Conservation (phyloP, 2,797 vertebrate species). For the Clamator glandarius region DNA sequence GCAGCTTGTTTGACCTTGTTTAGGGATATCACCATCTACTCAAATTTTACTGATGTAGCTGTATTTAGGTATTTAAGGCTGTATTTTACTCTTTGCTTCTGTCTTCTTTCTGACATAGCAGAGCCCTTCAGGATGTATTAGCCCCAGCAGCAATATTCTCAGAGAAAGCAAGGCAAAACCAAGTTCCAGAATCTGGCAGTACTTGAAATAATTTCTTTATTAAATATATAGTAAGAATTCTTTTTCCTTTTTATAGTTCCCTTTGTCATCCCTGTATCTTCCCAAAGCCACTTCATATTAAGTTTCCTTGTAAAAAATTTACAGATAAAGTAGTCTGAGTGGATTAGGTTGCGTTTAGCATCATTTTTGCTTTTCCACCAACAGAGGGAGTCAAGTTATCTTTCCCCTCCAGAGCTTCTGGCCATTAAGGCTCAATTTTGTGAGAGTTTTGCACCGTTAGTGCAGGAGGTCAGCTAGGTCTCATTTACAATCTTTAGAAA, state of each 20-base stretch:
- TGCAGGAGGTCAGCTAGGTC: background rate
- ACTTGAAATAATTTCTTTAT: background rate
- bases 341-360: background rate
- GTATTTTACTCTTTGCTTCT: background rate
- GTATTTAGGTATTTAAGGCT: too few relatives aligned
- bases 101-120: background rate
- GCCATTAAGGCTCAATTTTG: background rate
- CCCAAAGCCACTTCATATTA: background rate
- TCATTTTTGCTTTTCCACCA: constrained; percentile 22
- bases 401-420: constrained; percentile 7
- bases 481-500: background rate
- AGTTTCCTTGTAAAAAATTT: background rate
- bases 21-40: background rate
- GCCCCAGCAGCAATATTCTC: background rate
- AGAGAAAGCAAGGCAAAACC: background rate
- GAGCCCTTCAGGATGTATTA: background rate
- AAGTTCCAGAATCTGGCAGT: background rate
- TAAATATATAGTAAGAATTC: background rate
- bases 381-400: constrained; percentile 47
- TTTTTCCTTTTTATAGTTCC: background rate
- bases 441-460: background rate
- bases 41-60: background rate
- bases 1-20: background rate
- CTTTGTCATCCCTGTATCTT: background rate
- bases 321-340: background rate